phyloP scores from a whole-genome alignment of 2,113 vertebrate genomes.

The Hepsetus odoe region DNA sequence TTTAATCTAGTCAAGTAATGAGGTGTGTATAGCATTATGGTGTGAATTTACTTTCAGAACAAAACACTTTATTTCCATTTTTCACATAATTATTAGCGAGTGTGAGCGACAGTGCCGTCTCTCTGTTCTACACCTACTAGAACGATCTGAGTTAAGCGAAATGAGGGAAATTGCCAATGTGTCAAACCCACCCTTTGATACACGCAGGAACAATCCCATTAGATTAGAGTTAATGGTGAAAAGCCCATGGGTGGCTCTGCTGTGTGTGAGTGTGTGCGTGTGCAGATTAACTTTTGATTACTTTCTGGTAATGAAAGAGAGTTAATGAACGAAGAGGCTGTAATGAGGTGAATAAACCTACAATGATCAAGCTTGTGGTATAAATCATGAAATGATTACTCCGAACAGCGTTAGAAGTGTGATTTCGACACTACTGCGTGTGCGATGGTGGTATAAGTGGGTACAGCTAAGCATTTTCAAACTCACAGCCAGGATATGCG shows the following conservation, averaged over 20 bases:
- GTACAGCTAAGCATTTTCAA: too few species aligned
- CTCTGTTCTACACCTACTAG: not conserved
- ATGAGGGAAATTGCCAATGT: constrained; percentile 13
- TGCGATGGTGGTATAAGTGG: too few species aligned
- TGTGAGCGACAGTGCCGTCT: not conserved
- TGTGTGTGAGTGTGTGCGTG: not conserved
- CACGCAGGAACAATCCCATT: not conserved
- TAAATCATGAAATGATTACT: not conserved
- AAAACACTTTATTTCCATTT: too few species aligned
- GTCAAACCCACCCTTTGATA: not conserved
- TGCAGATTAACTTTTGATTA: constrained; percentile 12
- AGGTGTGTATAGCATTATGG: too few species aligned
- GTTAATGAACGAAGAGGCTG: constrained; percentile 7
- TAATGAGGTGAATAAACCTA: not conserved
- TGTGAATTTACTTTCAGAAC: too few species aligned
- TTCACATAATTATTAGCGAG: not conserved
- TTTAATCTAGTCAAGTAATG: too few species aligned
- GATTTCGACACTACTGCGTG: too few species aligned
- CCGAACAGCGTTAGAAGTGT: too few species aligned
- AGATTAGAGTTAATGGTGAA: not conserved
- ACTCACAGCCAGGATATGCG: too few species aligned
- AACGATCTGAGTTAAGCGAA: not conserved
- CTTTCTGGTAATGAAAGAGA: constrained; percentile 4
- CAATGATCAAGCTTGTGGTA: not conserved
- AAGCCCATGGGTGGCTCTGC: not conserved